Evolutionary conservation across 2,888 invertebrate genomes (phyloP).

Genomic region (Hirtodrosophila trivittata): DNA sequence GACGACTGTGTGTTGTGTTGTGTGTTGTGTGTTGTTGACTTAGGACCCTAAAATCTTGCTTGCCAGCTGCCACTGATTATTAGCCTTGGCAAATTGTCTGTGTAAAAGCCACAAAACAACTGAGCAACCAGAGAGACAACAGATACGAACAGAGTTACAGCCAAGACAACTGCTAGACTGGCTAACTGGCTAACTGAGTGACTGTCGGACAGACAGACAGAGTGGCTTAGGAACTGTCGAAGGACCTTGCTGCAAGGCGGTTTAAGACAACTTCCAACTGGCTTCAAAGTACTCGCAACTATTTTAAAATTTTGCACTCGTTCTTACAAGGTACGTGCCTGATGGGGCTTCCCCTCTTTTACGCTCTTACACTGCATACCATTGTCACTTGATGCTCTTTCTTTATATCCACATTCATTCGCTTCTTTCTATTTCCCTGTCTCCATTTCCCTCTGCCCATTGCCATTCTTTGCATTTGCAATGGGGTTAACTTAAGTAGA

Average conservation of each 20-base stretch:
- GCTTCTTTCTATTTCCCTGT: too few relatives aligned
- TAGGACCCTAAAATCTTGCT: conserved; percentile 51
- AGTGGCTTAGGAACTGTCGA: conserved; percentile 21
- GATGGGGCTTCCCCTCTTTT: conserved; percentile 14
- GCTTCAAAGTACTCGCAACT: conserved; percentile 47
- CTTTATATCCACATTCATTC: neutral
- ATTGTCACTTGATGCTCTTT: conserved; percentile 9
- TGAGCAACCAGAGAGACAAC: conserved; percentile 4
- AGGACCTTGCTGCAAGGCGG: conserved; percentile 5
- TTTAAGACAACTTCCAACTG: conserved; percentile 26
- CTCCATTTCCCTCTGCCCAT: too few relatives aligned
- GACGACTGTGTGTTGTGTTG: too few relatives aligned
- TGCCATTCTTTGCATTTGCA: neutral
- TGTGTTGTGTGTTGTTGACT: conserved; percentile 58
- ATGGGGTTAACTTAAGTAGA: conserved; percentile 39
- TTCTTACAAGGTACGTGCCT: conserved; percentile 53
- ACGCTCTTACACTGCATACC: conserved; percentile 2
- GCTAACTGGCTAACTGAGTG: conserved; percentile 11
- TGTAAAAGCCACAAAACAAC: conserved; percentile 41
- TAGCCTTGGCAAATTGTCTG: conserved; percentile 49
- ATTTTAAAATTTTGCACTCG: conserved; percentile 63
- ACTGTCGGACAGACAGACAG: conserved; percentile 21
- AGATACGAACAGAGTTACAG: neutral
- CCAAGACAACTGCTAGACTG: conserved; percentile 2
- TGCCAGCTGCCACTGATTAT: conserved; percentile 54